Conservation (phyloP, 2,888 invertebrate species). For the Xanthorhoe spadicearia region DNA sequence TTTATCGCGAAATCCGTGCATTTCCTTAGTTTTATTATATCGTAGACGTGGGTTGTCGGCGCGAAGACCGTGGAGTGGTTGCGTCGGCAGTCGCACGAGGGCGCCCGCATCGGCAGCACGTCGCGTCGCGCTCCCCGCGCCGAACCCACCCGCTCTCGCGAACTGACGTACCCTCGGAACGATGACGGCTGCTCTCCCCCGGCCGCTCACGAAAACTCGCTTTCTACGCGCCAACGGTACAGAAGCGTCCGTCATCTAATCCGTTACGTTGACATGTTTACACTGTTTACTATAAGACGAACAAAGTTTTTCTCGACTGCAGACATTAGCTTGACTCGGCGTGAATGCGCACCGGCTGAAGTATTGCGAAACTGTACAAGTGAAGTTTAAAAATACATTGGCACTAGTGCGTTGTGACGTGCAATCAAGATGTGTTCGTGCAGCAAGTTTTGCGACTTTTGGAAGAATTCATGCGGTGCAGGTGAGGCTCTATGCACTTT, state of each 20-base stretch:
- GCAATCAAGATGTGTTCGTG: slow-evolving; percentile 77
- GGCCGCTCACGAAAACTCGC: slow-evolving; percentile 59
- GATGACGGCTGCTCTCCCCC: slow-evolving; percentile 60
- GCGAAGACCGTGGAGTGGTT: slow-evolving; percentile 35
- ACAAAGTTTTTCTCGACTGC: slow-evolving; percentile 66
- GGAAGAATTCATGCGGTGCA: slow-evolving; percentile 81
- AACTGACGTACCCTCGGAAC: slow-evolving; percentile 48
- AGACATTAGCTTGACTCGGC: slow-evolving; percentile 64
- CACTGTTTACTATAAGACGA: slow-evolving; percentile 63
- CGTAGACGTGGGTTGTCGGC: slow-evolving; percentile 41
- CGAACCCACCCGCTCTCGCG: slow-evolving; percentile 42
- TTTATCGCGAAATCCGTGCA: slow-evolving; percentile 61
- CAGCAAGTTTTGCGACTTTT: slow-evolving; percentile 82
- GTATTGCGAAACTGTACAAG: slow-evolving; percentile 82
- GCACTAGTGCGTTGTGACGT: slow-evolving; percentile 77
- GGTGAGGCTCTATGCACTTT: slow-evolving; percentile 69
- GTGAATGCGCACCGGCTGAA: slow-evolving; percentile 72
- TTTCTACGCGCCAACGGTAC: slow-evolving; percentile 76
- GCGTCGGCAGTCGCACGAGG: slow-evolving; percentile 70
- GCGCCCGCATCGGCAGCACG: slow-evolving; percentile 71
- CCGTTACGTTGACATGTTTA: slow-evolving; percentile 72
- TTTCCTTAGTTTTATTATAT: slow-evolving; percentile 63
- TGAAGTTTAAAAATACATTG: slow-evolving; percentile 85
- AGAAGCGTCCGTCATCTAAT: slow-evolving; percentile 57
- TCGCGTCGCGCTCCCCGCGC: slow-evolving; percentile 53